Percentiles rank a stretch among this genome's conserved stretches.
Evolutionary conservation across 2,888 invertebrate species (phyloP).

Genomic region (Leuctra nigra): DNA sequence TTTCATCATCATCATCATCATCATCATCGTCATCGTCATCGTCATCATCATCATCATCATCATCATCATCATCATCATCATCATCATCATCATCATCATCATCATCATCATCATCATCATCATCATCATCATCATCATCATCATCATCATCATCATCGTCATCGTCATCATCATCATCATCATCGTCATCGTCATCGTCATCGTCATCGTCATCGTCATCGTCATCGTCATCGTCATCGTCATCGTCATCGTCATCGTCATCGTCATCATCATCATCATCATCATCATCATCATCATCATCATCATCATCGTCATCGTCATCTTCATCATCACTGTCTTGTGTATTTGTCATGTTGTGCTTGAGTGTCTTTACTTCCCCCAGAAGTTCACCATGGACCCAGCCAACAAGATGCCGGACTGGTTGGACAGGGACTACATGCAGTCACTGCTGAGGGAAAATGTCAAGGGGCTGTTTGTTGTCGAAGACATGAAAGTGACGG

Average conservation of each 20-base stretch:
- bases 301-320: too few relatives aligned
- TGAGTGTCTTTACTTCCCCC: too few relatives aligned
- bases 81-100: conserved; percentile 29
- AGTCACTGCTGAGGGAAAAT: conserved; percentile 17
- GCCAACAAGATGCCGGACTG: conserved; percentile 8
- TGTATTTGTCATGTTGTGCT: too few relatives aligned
- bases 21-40: conserved; percentile 29
- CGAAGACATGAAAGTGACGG: conserved; percentile 4
- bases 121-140: conserved; percentile 43
- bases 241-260: too few relatives aligned
- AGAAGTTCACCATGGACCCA: too few relatives aligned
- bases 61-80: conserved; percentile 35
- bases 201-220: conserved; percentile 36
- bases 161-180: conserved; percentile 43
- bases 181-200: conserved; percentile 40
- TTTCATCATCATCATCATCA: conserved; percentile 33
- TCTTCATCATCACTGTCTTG: too few relatives aligned
- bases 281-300: too few relatives aligned
- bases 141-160: conserved; percentile 48
- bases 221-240: too few relatives aligned
- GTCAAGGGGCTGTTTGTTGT: background rate
- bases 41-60: conserved; percentile 37
- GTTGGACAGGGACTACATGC: conserved; percentile 16
- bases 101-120: conserved; percentile 37
- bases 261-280: too few relatives aligned